Evolutionary conservation across 2,797 vertebrate genomes (phyloP), one percentile per base, ranked within the genome.

Genomic region (Pseudotriccus pelzelni): DNA sequence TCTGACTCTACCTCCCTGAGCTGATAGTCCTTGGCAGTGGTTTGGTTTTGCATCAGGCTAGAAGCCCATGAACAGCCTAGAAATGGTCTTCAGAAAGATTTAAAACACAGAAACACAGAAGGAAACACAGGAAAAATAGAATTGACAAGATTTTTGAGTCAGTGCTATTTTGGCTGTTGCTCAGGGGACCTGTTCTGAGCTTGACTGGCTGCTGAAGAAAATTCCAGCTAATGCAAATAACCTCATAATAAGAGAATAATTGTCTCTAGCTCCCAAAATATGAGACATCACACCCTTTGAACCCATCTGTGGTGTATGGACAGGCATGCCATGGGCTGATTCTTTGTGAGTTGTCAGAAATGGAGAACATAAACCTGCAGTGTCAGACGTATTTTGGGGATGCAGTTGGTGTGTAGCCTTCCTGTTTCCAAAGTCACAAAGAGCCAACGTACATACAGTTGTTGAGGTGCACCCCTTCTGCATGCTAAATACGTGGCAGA

Each of bases 161-260:
- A 78, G 44, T 81, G 30, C 4, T 93, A 4, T 44, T 73, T 78
- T 76, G 78, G 27, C 39, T 66, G 22, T 37, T 44, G 41, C 14
- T n/a, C 43, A 22, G 28, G 64, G 75, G 72, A 85, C 36, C 66
- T 44, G 24, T 25, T 93, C 60, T 6, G 6, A 0, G 4, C 37
- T 86, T 91, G 67, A 43, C 34, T 50, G 37, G 14, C 30, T 83
- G 89, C 50, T 87, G 72, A 7, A 77, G 64, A 88, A 96, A 96
- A 94, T 66, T 34, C 21, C 53, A 72, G 34, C 52, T 68, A n/a
- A 64, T 20, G 16, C 36, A 83, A 89, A 86, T 76, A 58, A 30
- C 16, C 14, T 30, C 19, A 23, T 58, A 89, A 78, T 44, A 47
- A 52, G 28, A 23, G 6, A 83, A 92, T 75, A 56, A 68, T 19